Evolutionary conservation across 2,888 invertebrate genomes (phyloP).

Genomic region (Auanema sp.): DNA sequence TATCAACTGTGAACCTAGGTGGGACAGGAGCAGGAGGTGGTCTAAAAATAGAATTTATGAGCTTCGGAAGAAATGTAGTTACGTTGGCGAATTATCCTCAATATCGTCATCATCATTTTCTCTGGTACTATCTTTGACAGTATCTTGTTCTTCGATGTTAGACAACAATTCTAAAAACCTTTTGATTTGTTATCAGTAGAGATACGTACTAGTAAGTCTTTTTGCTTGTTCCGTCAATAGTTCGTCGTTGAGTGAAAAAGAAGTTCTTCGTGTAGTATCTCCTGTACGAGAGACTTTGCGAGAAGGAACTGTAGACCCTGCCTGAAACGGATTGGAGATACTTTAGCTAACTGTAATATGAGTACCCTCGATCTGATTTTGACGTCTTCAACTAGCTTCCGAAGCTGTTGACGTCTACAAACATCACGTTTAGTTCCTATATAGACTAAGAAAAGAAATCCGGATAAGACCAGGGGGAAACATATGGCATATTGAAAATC

Average conservation of each 20-base stretch:
- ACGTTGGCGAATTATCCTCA: not conserved
- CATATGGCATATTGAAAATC: constrained; percentile 30
- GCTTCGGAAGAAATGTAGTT: not conserved
- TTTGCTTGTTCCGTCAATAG: constrained; percentile 17
- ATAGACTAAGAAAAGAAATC: constrained; percentile 38
- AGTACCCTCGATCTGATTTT: not conserved
- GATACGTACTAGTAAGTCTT: constrained; percentile 14
- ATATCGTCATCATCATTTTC: constrained; percentile 23
- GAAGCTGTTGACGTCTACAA: constrained; percentile 24
- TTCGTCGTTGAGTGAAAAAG: constrained; percentile 13
- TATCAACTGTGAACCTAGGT: constrained; percentile 14
- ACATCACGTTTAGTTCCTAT: constrained; percentile 35
- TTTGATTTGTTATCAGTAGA: not conserved
- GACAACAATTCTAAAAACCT: constrained; percentile 30
- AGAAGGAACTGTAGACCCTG: constrained; percentile 9
- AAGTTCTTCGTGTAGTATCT: constrained; percentile 13
- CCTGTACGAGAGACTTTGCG: constrained; percentile 13
- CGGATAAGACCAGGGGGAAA: constrained; percentile 38
- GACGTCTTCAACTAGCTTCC: constrained; percentile 20
- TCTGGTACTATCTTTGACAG: constrained; percentile 25
- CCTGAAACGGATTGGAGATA: constrained; percentile 3
- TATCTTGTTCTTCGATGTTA: constrained; percentile 44
- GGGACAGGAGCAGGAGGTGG: not conserved
- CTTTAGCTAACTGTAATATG: not conserved
- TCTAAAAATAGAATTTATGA: not conserved